Conservation (phyloP, 2,888 invertebrate genomes). For the Drosophila kuntzei region DNA sequence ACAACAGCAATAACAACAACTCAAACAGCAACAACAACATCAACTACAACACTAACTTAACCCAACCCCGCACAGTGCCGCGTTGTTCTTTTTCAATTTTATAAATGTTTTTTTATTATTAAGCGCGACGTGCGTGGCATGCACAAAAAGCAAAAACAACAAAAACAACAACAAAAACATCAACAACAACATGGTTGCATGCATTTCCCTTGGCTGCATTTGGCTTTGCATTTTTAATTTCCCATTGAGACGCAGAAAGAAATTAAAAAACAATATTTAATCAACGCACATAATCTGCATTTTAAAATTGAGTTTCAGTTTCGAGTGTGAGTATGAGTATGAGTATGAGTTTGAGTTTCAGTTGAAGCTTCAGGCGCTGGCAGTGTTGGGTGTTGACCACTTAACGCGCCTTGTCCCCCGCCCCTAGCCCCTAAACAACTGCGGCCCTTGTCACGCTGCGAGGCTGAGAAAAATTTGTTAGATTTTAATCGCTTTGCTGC, state of each 20-base stretch:
- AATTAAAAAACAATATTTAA: slow-evolving; percentile 82
- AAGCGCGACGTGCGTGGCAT: slow-evolving; percentile 74
- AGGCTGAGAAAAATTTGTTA: slow-evolving; percentile 61
- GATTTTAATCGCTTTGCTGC: slow-evolving; percentile 72
- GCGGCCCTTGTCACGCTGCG: slow-evolving; percentile 18
- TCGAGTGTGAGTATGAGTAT: slow-evolving; percentile 36
- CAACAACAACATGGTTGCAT: slow-evolving; percentile 25
- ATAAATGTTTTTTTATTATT: slow-evolving; percentile 67
- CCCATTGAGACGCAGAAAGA: slow-evolving; percentile 49
- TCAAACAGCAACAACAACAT: slow-evolving; percentile 14
- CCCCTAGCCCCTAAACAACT: not conserved
- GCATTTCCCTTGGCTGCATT: slow-evolving; percentile 63
- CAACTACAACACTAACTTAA: slow-evolving; percentile 4
- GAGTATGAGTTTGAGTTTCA: slow-evolving; percentile 34
- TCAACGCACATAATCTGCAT: slow-evolving; percentile 81
- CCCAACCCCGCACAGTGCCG: slow-evolving; percentile 6
- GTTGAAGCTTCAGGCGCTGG: slow-evolving; percentile 30
- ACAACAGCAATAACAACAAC: slow-evolving; percentile 16
- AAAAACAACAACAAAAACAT: not conserved
- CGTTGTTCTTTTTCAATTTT: slow-evolving; percentile 62
- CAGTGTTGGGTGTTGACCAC: slow-evolving; percentile 77
- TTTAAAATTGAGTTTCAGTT: slow-evolving; percentile 60
- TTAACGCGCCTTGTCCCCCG: slow-evolving; percentile 63
- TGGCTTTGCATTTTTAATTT: slow-evolving; percentile 66
- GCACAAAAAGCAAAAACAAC: slow-evolving; percentile 21